These are phyloP conservation scores for Damaliscus lunatus DNA, from an alignment of 2,113 vertebrate genomes.

Conservation along the genomic window DNA sequence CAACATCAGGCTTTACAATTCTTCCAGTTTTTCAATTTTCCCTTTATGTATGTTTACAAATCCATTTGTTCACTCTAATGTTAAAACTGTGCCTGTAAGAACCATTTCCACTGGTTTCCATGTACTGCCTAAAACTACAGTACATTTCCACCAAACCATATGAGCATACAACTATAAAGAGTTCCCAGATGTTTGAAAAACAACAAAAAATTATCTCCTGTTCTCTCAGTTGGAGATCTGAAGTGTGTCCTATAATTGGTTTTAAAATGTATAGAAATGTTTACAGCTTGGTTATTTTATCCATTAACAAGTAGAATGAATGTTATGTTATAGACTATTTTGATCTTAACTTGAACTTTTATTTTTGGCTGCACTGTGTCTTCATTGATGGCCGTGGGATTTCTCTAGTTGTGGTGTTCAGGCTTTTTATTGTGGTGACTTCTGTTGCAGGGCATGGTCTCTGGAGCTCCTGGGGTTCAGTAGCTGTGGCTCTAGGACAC, in stretches of 20 bases:
- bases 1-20: neutral
- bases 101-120: constrained; percentile 20
- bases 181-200: constrained; percentile 45
- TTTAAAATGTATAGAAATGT: neutral
- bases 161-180: neutral
- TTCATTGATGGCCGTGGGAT: neutral
- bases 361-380: neutral
- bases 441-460: neutral
- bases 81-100: neutral
- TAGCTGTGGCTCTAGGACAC: neutral
- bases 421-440: neutral
- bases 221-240: neutral
- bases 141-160: neutral
- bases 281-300: neutral
- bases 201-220: neutral
- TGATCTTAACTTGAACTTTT: neutral
- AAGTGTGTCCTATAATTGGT: neutral
- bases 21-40: neutral
- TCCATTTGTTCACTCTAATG: neutral
- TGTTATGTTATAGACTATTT: neutral
- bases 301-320: neutral
- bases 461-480: neutral
- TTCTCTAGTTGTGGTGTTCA: neutral
- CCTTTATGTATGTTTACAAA: neutral
- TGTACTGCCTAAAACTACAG: neutral